Conservation (phyloP, 2,113 vertebrate genomes). For the Condylura cristata region DNA sequence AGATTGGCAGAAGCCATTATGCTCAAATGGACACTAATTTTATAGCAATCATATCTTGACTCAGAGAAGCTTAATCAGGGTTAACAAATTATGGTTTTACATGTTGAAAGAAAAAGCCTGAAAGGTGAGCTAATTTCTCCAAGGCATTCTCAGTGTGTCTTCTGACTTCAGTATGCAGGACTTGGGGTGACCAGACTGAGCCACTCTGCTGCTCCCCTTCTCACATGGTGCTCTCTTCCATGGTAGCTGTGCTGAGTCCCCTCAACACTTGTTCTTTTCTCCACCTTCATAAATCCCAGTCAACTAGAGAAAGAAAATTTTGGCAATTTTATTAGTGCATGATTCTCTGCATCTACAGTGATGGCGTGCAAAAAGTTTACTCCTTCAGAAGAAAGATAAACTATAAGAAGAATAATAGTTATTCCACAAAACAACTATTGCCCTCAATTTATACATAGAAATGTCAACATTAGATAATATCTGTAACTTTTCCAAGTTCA, state of each 20-base stretch:
- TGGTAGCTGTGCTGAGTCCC: rapidly evolving
- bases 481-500: neutral
- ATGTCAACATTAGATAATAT: neutral
- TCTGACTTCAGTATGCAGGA: neutral
- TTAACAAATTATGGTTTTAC: neutral
- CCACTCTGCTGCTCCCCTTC: too few species aligned
- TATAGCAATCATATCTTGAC: neutral
- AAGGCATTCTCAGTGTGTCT: neutral
- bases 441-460: neutral
- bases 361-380: neutral
- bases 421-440: neutral
- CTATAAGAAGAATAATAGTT: neutral
- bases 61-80: neutral
- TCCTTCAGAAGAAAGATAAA: neutral
- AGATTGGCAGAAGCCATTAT: neutral
- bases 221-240: neutral
- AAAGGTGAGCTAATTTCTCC: neutral
- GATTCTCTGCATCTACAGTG: neutral
- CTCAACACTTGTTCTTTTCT: neutral
- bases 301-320: neutral
- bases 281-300: neutral
- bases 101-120: neutral
- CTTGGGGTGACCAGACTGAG: neutral
- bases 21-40: neutral
- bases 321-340: neutral